Conservation (phyloP, 2,113 vertebrate species). For the Rhinolophus sinicus region DNA sequence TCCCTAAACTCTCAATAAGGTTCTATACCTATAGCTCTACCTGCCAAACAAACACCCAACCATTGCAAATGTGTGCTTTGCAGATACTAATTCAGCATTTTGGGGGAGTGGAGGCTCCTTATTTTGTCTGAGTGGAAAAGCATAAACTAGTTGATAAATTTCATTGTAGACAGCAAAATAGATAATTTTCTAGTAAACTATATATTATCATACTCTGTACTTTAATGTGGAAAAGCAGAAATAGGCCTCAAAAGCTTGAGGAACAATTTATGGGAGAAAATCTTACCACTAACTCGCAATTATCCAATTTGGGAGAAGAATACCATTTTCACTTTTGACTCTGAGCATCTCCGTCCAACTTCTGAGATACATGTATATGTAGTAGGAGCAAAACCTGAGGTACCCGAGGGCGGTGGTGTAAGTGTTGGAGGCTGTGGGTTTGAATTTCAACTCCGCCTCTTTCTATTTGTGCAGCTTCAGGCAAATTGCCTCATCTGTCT, state of each 20-base stretch:
- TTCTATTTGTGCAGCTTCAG: not conserved
- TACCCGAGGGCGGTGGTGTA: accelerated
- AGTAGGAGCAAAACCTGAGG: not conserved
- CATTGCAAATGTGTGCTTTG: not conserved
- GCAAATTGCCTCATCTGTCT: not conserved
- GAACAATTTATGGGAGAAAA: not conserved
- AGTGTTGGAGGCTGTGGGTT: not conserved
- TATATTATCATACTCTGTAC: not conserved
- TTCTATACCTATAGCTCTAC: not conserved
- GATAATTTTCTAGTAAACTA: not conserved
- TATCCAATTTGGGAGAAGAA: not conserved
- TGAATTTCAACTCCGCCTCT: not conserved
- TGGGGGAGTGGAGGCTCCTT: not conserved
- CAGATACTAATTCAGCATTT: not conserved
- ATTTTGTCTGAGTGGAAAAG: not conserved
- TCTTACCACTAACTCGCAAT: not conserved
- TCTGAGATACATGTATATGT: not conserved
- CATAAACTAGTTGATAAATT: not conserved
- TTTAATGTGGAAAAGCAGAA: not conserved
- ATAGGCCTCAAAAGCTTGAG: not conserved
- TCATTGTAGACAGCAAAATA: not conserved
- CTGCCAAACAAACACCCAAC: not conserved
- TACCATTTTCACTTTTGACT: not conserved
- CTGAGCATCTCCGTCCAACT: not conserved
- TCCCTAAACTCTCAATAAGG: not conserved